Conservation (phyloP, 2,113 vertebrate genomes). For the Rutilus rutilus region DNA sequence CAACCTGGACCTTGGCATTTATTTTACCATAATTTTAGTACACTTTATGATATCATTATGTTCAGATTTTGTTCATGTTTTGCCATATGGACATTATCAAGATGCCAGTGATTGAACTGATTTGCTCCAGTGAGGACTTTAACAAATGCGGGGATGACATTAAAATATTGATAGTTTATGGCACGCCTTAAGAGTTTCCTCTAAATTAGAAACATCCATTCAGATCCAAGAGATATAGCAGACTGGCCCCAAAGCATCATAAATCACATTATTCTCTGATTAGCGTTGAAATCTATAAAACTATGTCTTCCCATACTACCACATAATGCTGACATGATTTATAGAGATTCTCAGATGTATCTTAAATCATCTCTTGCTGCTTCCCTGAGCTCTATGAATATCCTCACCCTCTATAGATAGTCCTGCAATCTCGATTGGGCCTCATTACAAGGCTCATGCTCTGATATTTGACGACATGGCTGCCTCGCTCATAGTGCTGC, state of each 20-base stretch:
- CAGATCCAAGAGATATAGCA: neutral
- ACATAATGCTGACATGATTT: constrained; percentile 30
- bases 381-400: constrained; percentile 39
- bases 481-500: constrained; percentile 17
- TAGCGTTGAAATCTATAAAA: constrained; percentile 28
- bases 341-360: neutral
- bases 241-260: neutral
- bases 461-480: constrained; percentile 48
- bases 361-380: constrained; percentile 2
- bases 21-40: neutral
- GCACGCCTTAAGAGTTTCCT: neutral
- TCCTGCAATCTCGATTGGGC: constrained; percentile 24
- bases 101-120: neutral
- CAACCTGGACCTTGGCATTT: neutral
- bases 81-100: neutral
- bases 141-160: neutral
- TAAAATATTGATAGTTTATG: neutral
- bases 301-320: constrained; percentile 2
- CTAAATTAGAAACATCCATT: constrained; percentile 18
- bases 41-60: neutral
- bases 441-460: constrained; percentile 25
- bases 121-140: neutral
- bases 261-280: constrained; percentile 17
- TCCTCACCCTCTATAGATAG: constrained; percentile 18
- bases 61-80: neutral